Evolutionary conservation across 2,797 vertebrate genomes (phyloP).

Genomic region (Clarias fuscus): DNA sequence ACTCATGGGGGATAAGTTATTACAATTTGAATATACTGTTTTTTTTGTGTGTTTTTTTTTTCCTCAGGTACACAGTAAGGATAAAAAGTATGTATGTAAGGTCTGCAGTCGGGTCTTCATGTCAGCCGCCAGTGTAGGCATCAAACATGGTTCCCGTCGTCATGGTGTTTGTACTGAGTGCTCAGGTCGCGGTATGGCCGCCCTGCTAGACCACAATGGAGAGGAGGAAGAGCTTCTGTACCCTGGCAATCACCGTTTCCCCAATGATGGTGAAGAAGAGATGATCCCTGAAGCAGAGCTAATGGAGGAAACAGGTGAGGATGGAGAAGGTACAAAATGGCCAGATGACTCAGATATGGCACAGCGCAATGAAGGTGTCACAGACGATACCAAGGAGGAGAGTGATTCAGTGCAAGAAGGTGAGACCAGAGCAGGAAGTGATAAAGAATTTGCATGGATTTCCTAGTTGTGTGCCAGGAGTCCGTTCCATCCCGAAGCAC

Average conservation of each 20-base stretch:
- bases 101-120: conserved; percentile 96
- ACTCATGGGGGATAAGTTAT: neutral
- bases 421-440: conserved; percentile 79
- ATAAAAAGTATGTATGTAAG: conserved; percentile 98
- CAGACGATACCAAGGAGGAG: conserved; percentile 89
- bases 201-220: conserved; percentile 81
- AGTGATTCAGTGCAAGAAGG: conserved; percentile 87
- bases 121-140: conserved; percentile 96
- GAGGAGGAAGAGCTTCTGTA: conserved; percentile 87
- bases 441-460: conserved; percentile 96
- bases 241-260: conserved; percentile 75
- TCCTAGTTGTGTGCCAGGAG: conserved; percentile 76
- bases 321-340: conserved; percentile 86
- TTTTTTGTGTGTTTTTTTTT: neutral
- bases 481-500: conserved; percentile 42
- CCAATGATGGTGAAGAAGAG: conserved; percentile 82
- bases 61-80: conserved; percentile 95
- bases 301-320: conserved; percentile 66
- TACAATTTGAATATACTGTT: neutral
- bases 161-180: conserved; percentile 93
- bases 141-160: conserved; percentile 94
- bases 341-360: conserved; percentile 84
- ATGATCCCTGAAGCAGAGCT: conserved; percentile 79
- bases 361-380: conserved; percentile 73
- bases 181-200: conserved; percentile 81